Base-by-base conservation (phyloP, 2,888 invertebrate species). In the Idaea straminata region DNA sequence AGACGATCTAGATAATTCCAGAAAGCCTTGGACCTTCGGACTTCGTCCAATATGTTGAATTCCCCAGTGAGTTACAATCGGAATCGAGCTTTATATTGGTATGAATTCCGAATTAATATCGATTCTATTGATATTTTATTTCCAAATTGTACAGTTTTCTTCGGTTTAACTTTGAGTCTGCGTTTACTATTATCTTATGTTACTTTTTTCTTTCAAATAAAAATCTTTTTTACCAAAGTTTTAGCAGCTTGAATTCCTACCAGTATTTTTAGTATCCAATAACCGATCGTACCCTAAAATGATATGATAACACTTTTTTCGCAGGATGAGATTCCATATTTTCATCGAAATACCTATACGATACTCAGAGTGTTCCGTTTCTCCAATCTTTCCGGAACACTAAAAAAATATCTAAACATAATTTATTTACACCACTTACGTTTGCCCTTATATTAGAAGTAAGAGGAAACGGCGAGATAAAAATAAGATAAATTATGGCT, bases 401-500 rank as follows among this genome's bases (percentile, higher is more conserved):
- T 62, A 36, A 64, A 73, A 72, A 65, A 69, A 65, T 5, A 72
- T 65, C 62, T 72, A 68, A 70, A 67, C 66, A 73, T 75, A 72
- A 81, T 83, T 78, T 79, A 82, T 83, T 74, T 78, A 74, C 69
- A 73, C 74, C 76, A 73, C 70, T 74, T 75, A 76, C 74, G 72
- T 69, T 64, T 72, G 77, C 79, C 80, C 81, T 71, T 77, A 77
- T 79, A 77, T 75, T 80, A 78, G 78, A 77, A 74, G 71, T 76
- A 71, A 73, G 72, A 77, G 77, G 77, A 79, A 83, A 82, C 74
- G 74, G 74, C 65, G 70, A 82, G 87, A 90, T 88, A 89, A 83
- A 85, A 86, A 80, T 79, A 80, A 88, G 88, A 91, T 88, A 89
- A 89, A 90, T 89, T 85, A 87, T 86, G 76, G 82, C 74, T 79